Base-by-base conservation (phyloP, 2,888 invertebrate species). In the Cartodere bifasciata region DNA sequence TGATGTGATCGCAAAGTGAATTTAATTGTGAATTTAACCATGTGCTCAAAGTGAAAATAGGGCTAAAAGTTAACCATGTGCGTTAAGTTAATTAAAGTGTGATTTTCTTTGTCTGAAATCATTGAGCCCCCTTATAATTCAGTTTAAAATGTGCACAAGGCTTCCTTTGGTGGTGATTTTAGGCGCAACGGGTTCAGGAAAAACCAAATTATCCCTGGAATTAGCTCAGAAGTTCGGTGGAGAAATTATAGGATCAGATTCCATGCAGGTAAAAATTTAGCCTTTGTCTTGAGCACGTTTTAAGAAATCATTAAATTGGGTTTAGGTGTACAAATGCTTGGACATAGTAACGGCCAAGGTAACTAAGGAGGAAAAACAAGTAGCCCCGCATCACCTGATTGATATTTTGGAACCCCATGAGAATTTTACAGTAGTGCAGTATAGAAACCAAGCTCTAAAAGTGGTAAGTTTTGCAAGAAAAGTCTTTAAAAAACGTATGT, bases 201-300 rank as follows among this genome's bases (percentile, higher is more conserved):
- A 99, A 67, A 92, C 97, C 2, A 94, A 94, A 62, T 65, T 98
- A 44, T 85, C 90, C 34, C 68, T 98, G 35, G 86, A 94, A 65
- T 64, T 98, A 41, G 94, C 92, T 0, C 72, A 75, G 48, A 75
- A 69, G 53, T 90, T 84, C 58, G 69, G 69, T 42, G 85, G 90
- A 14, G 95, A 97, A 70, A 81, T 98, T 34, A 84, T 98, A 36
- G 94, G 92, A 52, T 94, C 95, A 0, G 98, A 98, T 73, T 94
- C 97, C 12, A 97, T 98, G 94, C 98, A 98, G 78, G 91, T 90
- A 49, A 47, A 21, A 7, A 4, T 28, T 28, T 7, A 11, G 7
- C 7, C 6, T 7, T 11, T 11, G 11, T 10, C 5, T 23, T 16
- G 20, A 32, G 14, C 28, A 24, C 24, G 36, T 35, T 28, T 41